Conservation (phyloP, 2,797 vertebrate genomes). For the Anguilla pacifica region DNA sequence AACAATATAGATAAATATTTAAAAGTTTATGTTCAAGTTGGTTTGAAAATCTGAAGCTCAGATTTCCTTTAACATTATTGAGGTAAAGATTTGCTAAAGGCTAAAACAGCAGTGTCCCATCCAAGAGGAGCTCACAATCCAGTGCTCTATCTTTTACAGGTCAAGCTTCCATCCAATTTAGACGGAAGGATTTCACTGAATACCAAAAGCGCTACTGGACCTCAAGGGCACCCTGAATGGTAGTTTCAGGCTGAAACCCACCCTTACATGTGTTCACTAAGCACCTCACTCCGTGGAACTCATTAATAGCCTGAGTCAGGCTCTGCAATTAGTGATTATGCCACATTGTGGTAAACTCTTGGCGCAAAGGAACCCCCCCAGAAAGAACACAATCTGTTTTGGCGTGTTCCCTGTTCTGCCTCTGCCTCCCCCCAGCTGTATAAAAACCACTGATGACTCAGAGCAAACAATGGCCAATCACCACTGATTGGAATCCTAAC, state of each 20-base stretch:
- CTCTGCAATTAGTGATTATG: slow-evolving; percentile 65
- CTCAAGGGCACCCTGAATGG: background rate
- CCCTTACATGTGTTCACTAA: background rate
- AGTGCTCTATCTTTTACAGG: background rate
- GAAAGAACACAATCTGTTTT: slow-evolving; percentile 41
- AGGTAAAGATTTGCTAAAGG: background rate
- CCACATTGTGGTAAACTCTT: slow-evolving; percentile 55
- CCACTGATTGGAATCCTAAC: slow-evolving; percentile 5
- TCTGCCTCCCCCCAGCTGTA: slow-evolving; percentile 47
- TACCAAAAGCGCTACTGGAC: background rate
- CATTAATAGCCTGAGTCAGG: slow-evolving; percentile 55
- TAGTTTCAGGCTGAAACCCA: background rate
- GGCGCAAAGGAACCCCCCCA: slow-evolving; percentile 54
- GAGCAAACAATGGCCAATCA: slow-evolving; percentile 52
- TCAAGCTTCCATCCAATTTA: background rate
- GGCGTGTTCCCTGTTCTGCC: slow-evolving; percentile 42
- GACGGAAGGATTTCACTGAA: background rate
- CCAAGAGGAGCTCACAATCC: background rate
- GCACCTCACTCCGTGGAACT: slow-evolving; percentile 48
- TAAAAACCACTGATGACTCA: slow-evolving; percentile 58
- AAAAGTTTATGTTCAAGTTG: too few species aligned
- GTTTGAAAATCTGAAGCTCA: background rate
- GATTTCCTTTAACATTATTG: background rate
- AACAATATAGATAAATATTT: too few species aligned
- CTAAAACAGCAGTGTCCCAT: background rate